Evolutionary conservation across 2,797 vertebrate genomes (phyloP).

Genomic region (Phoeniculus purpureus): DNA sequence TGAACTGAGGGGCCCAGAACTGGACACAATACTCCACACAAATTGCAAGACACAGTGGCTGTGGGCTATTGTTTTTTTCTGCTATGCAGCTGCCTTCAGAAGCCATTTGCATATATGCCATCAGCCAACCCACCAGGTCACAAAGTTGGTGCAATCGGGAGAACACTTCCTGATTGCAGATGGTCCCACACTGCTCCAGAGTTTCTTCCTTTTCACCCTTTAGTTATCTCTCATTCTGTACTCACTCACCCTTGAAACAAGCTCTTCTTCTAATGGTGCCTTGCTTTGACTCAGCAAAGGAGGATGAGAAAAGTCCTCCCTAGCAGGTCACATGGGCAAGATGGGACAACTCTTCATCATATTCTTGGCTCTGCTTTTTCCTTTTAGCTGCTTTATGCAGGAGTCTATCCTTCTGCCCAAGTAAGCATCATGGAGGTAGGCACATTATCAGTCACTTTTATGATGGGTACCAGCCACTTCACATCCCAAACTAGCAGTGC

Average conservation of each 20-base stretch:
- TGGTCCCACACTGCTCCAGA: background rate
- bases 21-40: too few relatives aligned
- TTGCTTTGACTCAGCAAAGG: background rate
- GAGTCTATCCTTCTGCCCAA: background rate
- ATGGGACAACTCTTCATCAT: too few relatives aligned
- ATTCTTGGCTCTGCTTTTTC: accelerated
- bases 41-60: too few relatives aligned
- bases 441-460: background rate
- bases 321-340: background rate
- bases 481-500: background rate
- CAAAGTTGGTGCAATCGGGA: background rate
- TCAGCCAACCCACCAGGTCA: background rate
- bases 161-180: background rate
- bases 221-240: background rate
- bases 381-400: background rate
- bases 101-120: background rate
- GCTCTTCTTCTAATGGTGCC: accelerated
- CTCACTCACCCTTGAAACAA: background rate
- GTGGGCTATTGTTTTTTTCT: background rate
- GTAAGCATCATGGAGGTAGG: background rate
- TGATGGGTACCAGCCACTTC: background rate
- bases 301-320: background rate
- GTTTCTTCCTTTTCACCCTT: background rate
- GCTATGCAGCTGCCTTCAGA: too few relatives aligned
- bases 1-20: too few relatives aligned